Evolutionary conservation across 2,797 vertebrate species (phyloP), one percentile per base, ranked within the genome.

Genomic region (Tiaroga cobitis): DNA sequence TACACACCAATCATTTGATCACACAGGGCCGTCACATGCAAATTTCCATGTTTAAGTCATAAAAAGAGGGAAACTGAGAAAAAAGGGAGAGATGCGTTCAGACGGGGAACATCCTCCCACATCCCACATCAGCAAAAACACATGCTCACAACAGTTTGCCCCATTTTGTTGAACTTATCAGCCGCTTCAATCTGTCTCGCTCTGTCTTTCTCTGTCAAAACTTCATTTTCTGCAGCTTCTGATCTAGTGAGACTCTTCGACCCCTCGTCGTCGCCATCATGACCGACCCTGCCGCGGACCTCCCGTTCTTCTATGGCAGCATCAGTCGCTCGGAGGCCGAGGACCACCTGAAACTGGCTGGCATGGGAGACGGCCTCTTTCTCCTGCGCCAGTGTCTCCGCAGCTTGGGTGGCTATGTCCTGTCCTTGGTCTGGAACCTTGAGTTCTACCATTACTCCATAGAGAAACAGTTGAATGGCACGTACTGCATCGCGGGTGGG

Each of bases 261-360:
- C 73, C 29, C 61, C 49, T 65, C 59, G 59, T 15, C 39, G 8
- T n/a, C 18, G 26, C 4, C 59, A 91, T 85, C 87, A 98, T 99
- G 97, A 93, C 92, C 0, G 97, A 99, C 90, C 95, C 97, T 0
- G 98, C 97, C 0, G 92, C 91, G 3, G 97, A 98, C 82, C 95
- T 99, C 90, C 98, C 98, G 39, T 99, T 99, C 91, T 99, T 95
- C 94, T 99, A 97, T 0, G 98, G 98, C 91, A 97, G 97, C 94
- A 98, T 99, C 87, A 96, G 97, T 67, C 96, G 98, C 61, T 86
- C 90, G 0, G 97, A 99, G 0, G 97, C 97, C 0, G 98, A 99
- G 94, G 97, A 98, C 73, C 90, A 97, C 84, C 96, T 99, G 85
- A 98, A 98, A 93, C 92, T 99, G 93, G 97, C 95, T 0, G 98